phyloP scores from a whole-genome alignment of 2,888 invertebrate genomes.

The Linnaemya tessellans region DNA sequence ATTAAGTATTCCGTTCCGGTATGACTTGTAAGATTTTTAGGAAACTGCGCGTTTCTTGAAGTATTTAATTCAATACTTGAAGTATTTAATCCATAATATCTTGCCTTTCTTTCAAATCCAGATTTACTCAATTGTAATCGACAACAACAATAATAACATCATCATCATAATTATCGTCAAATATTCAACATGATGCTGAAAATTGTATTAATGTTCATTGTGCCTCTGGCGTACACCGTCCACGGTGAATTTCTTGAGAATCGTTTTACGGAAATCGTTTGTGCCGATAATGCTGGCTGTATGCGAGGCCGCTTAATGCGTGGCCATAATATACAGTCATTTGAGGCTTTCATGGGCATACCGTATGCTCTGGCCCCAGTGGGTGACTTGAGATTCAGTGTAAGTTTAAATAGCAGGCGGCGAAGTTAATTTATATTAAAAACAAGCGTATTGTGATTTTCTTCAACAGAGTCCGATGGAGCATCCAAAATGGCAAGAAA shows the following conservation, averaged over 20 bases:
- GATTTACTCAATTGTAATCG: constrained; percentile 12
- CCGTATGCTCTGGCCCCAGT: constrained; percentile 82
- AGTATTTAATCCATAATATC: too few relatives aligned
- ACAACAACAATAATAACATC: neutral
- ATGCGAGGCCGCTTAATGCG: constrained; percentile 78
- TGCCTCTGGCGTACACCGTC: constrained; percentile 39
- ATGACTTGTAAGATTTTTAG: too few relatives aligned
- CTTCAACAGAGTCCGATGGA: constrained; percentile 79
- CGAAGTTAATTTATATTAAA: neutral
- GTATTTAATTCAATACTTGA: too few relatives aligned
- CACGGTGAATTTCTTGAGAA: constrained; percentile 16
- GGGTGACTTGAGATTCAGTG: constrained; percentile 80
- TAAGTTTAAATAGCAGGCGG: constrained; percentile 74
- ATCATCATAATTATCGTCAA: constrained; percentile 17
- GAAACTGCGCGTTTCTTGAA: too few relatives aligned
- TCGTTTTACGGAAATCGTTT: constrained; percentile 74
- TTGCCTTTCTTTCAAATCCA: constrained; percentile 22
- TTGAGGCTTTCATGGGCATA: constrained; percentile 82
- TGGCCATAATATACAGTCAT: constrained; percentile 78
- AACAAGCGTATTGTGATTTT: neutral
- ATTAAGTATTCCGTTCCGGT: too few relatives aligned
- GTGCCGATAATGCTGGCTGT: constrained; percentile 77
- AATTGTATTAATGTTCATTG: constrained; percentile 18
- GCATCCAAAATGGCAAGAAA: constrained; percentile 75
- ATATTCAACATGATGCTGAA: too few relatives aligned